Evolutionary conservation across 2,888 invertebrate species (phyloP), one percentile per base, ranked within the genome.

Genomic region (Mythimna impura): DNA sequence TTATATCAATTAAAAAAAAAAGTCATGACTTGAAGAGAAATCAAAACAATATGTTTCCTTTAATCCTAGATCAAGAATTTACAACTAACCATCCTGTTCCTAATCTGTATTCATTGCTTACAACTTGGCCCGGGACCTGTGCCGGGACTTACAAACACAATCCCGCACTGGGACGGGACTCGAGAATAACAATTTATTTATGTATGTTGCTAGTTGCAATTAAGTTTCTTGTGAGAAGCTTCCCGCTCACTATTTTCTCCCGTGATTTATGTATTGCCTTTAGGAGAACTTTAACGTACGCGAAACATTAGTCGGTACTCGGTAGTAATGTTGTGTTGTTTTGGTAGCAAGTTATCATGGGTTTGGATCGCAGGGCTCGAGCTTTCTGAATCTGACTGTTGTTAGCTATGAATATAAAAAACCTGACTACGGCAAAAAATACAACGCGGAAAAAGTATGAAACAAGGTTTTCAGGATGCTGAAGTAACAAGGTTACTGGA

Each of bases 91-190:
- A 75, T 75, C 50, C 22, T 58, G 30, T 52, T 52, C 22, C 60
- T 71, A 75, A 71, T 78, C 71, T 64, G 79, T 75, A 79, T 79
- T 78, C 64, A 76, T 79, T 71, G 64, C 76, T 52, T n/a, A 34
- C 54, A 61, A 75, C 55, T 75, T 57, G 60, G 34, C n/a, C 64
- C 67, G 50, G 50, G 14, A 50, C 50, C n/a, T 47, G 47, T 20
- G 47, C 20, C 50, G 57, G 57, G 67, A 79, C 71, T 75, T 52
- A 71, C 71, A 60, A 75, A 61, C 47, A 74, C 70, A 79, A 79
- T 75, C 66, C 70, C 66, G 60, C 47, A 30, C 8, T 25, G 61
- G 55, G 63, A 54, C 47, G 52, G 58, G 20, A 66, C 71, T 76
- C n/a, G 40, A 60, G 54, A 58, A 60, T 61, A 57, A 68, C 76